Percentiles rank a stretch among this genome's conserved stretches.
Evolutionary conservation across 23 tunicate species (phyloP).

Genomic region (Clavelina lepadiformis): DNA sequence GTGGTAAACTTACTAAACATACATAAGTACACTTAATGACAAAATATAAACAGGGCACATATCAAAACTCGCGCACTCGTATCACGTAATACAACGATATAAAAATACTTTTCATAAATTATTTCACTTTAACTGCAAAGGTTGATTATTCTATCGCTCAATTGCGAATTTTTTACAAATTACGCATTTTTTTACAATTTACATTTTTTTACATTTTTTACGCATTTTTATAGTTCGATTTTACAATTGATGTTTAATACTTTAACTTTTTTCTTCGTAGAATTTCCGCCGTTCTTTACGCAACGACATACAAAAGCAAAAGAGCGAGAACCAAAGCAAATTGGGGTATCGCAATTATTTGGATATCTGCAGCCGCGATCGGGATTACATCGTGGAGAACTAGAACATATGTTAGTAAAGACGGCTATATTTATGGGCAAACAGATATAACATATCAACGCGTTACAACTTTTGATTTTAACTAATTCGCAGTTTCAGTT

Average conservation of each 20-base stretch:
- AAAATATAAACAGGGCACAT: no score
- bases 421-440: background rate
- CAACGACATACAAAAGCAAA: conserved; percentile 43
- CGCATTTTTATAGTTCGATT: background rate
- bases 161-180: background rate
- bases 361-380: conserved; percentile 57
- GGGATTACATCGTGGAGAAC: conserved; percentile 51
- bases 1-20: no score
- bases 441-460: background rate
- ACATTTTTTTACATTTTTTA: no score
- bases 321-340: conserved; percentile 60
- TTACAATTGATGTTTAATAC: background rate
- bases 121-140: background rate
- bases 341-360: conserved; percentile 46
- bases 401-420: conserved; percentile 22
- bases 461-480: background rate
- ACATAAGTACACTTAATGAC: no score
- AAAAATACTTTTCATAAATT: background rate
- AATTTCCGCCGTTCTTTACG: conserved; percentile 67
- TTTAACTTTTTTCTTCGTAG: conserved; percentile 15
- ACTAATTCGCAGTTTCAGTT: conserved; percentile 22
- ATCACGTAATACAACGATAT: no score
- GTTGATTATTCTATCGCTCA: background rate
- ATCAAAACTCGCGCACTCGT: no score
- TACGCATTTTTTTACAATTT: background rate